Percentiles rank a stretch among this genome's conserved stretches.
phyloP scores from a whole-genome alignment of 2,888 invertebrate genomes.

The Doris montereyensis region DNA sequence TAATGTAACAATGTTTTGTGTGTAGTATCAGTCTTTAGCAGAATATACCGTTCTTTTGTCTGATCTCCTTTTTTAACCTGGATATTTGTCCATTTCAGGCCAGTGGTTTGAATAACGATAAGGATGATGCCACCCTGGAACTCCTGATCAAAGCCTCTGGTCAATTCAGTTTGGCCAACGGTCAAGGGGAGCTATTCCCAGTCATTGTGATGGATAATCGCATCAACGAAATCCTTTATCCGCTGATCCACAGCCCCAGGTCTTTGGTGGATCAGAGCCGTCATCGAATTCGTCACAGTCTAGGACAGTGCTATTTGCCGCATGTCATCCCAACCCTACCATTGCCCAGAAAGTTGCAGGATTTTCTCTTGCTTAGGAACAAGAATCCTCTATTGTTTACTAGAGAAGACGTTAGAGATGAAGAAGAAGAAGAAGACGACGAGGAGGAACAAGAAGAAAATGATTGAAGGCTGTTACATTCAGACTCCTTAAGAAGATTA shows the following conservation, averaged over 20 bases:
- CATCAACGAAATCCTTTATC: conserved; percentile 57
- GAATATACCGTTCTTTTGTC: too few species aligned
- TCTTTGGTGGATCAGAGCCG: conserved; percentile 62
- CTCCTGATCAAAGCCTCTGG: conserved; percentile 65
- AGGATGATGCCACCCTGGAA: conserved; percentile 66
- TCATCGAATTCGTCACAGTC: conserved; percentile 55
- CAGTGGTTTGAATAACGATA: conserved; percentile 63
- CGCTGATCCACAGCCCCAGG: conserved; percentile 55
- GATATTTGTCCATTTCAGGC: conserved; percentile 45
- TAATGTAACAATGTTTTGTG: too few species aligned
- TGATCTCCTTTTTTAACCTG: neutral
- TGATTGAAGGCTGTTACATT: too few species aligned
- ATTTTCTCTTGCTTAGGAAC: conserved; percentile 53
- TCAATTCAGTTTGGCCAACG: conserved; percentile 59
- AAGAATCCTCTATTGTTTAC: too few species aligned
- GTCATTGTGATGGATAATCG: conserved; percentile 60
- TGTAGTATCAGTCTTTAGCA: too few species aligned
- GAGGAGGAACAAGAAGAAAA: too few species aligned
- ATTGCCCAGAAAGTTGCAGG: conserved; percentile 59
- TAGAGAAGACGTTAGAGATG: too few species aligned
- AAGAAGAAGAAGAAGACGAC: too few species aligned
- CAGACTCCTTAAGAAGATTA: too few species aligned
- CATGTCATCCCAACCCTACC: conserved; percentile 64
- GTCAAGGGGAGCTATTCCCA: conserved; percentile 53
- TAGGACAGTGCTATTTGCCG: conserved; percentile 64